A percentile compares a stretch with the other conserved stretches of the same genome.
These are phyloP conservation scores for Hyposmocoma kahamanoa DNA, from an alignment of 1,140 invertebrate genomes.

Conservation along the genomic window DNA sequence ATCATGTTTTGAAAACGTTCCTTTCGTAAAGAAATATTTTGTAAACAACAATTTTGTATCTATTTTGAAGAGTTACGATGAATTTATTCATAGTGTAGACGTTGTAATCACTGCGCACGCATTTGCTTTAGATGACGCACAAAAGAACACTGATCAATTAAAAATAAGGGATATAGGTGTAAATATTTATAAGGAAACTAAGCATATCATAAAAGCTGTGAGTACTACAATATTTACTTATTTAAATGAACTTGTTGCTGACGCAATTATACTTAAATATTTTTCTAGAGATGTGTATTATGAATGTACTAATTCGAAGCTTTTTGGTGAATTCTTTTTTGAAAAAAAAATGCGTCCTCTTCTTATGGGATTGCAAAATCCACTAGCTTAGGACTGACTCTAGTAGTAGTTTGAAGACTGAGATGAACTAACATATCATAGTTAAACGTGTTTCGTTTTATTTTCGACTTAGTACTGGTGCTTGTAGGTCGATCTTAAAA, in stretches of 20 bases:
- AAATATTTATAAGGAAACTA: constrained; percentile 58
- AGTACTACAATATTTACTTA: constrained; percentile 71
- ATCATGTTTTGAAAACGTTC: no score
- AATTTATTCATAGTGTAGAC: constrained; percentile 55
- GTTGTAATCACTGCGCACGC: constrained; percentile 53
- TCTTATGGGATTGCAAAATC: constrained; percentile 68
- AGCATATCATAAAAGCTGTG: constrained; percentile 71
- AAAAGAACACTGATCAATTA: constrained; percentile 32
- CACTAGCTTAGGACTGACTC: constrained; percentile 66
- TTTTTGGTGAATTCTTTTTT: constrained; percentile 61
- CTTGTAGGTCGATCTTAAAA: constrained; percentile 71
- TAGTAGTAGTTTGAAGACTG: constrained; percentile 72
- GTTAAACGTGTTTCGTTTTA: constrained; percentile 65
- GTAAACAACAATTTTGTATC: constrained; percentile 48
- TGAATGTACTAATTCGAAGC: constrained; percentile 58
- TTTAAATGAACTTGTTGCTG: constrained; percentile 63
- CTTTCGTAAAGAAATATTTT: constrained; percentile 54
- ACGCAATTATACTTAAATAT: constrained; percentile 70
- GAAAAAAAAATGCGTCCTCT: constrained; percentile 67
- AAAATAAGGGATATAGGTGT: constrained; percentile 51
- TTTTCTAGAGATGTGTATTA: constrained; percentile 71
- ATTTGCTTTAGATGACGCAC: constrained; percentile 64
- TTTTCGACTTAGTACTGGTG: constrained; percentile 71
- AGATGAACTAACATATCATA: constrained; percentile 70
- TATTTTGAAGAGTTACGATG: constrained; percentile 60